These are phyloP conservation scores for Actenoides hombroni DNA, from an alignment of 2,113 vertebrate genomes.

Conservation along the genomic window DNA sequence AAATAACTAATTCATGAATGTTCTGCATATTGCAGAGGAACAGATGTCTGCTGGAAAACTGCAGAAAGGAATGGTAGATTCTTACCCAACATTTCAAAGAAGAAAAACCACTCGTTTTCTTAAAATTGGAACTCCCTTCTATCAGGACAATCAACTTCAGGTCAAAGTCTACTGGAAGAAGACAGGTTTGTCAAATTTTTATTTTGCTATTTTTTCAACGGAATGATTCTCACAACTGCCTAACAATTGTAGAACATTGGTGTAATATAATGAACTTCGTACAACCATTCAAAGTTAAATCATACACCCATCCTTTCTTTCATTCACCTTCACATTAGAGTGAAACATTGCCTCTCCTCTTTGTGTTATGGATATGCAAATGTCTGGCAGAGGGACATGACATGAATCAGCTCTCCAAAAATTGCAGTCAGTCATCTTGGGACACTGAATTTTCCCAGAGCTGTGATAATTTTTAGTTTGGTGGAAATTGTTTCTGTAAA, in stretches of 20 bases:
- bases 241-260: not conserved
- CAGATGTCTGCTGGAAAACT: slow-evolving; percentile 41
- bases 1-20: not conserved
- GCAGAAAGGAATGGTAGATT: slow-evolving; percentile 38
- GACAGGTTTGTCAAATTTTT: slow-evolving; percentile 73
- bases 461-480: not conserved
- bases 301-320: not conserved
- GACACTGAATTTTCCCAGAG: not conserved
- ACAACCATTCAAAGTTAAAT: not conserved
- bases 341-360: not conserved
- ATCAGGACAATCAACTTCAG: slow-evolving; percentile 89
- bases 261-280: not conserved
- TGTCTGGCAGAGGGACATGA: not conserved
- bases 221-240: not conserved
- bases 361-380: not conserved
- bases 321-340: not conserved
- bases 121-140: slow-evolving; percentile 90
- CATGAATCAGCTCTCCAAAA: not conserved
- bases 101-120: slow-evolving; percentile 79
- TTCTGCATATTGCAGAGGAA: slow-evolving; percentile 66
- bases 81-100: slow-evolving; percentile 69
- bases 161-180: slow-evolving; percentile 96
- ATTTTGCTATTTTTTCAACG: not conserved
- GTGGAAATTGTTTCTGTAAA: not conserved
- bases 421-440: not conserved